Conservation (phyloP, 35 echinoderm and acorn worm genomes). For the Lytechinus variegatus region DNA sequence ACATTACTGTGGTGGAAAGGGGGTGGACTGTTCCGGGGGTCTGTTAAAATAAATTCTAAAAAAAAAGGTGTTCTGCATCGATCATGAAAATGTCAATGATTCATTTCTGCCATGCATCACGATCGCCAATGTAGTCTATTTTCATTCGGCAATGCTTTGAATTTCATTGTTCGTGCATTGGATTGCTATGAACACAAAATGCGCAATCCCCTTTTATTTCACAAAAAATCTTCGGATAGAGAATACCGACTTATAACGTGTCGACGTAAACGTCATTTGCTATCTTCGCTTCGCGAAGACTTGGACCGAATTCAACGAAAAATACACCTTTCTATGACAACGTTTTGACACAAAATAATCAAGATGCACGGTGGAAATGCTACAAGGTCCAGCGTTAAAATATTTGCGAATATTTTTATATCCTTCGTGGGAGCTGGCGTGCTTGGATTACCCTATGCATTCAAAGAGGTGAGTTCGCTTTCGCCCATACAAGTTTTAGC, state of each 20-base stretch:
- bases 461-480: slow-evolving; percentile 79
- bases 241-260: neutral
- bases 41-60: too few relatives aligned
- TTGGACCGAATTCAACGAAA: neutral
- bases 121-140: neutral
- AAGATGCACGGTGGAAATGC: slow-evolving; percentile 80
- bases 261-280: neutral
- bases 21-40: too few relatives aligned
- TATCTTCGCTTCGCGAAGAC: too few relatives aligned
- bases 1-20: too few relatives aligned
- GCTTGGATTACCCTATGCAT: slow-evolving; percentile 86
- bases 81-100: too few relatives aligned
- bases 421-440: slow-evolving; percentile 92
- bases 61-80: too few relatives aligned
- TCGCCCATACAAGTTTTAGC: neutral
- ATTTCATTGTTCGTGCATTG: neutral
- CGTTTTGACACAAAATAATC: neutral
- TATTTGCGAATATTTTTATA: slow-evolving; percentile 96
- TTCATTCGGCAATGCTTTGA: neutral
- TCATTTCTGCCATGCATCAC: too few relatives aligned
- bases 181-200: neutral
- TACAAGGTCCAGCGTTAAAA: slow-evolving; percentile 68
- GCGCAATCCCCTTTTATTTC: neutral
- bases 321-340: neutral
- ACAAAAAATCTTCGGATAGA: neutral